phyloP scores from a whole-genome alignment of 2,888 invertebrate species.

The Noctua comes region DNA sequence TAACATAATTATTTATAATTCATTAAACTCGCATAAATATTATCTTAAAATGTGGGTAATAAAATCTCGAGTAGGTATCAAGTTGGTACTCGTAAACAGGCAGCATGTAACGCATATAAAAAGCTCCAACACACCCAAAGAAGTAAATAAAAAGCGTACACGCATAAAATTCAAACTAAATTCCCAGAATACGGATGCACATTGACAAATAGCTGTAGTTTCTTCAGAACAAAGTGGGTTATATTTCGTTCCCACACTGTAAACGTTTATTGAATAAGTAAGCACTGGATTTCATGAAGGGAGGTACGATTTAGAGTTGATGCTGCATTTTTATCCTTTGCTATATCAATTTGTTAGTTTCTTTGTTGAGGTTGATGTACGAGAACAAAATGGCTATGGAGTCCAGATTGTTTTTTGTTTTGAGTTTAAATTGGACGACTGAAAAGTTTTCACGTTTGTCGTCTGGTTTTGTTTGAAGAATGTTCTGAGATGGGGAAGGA shows the following conservation, averaged over 20 bases:
- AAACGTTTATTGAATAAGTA: constrained; percentile 88
- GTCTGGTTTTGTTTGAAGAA: constrained; percentile 23
- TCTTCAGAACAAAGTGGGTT: constrained; percentile 85
- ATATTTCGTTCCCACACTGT: constrained; percentile 86
- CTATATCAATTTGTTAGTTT: constrained; percentile 68
- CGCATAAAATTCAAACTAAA: constrained; percentile 69
- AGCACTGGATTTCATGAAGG: constrained; percentile 81
- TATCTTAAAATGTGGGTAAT: background rate
- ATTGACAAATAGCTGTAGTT: constrained; percentile 86
- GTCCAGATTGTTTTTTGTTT: constrained; percentile 40
- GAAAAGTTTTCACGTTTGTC: constrained; percentile 31
- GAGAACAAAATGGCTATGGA: constrained; percentile 22
- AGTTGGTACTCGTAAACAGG: background rate
- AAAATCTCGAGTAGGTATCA: background rate
- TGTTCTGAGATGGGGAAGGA: background rate
- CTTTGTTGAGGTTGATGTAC: constrained; percentile 53
- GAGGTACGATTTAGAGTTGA: constrained; percentile 67
- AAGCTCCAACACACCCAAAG: background rate
- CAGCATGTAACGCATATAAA: constrained; percentile 8
- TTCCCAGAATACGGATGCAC: constrained; percentile 83
- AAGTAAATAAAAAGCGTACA: constrained; percentile 21
- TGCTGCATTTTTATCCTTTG: constrained; percentile 69
- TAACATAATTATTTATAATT: background rate
- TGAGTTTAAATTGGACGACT: constrained; percentile 15
- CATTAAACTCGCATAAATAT: background rate